These are phyloP conservation scores for Chaetogeoica ovagalla DNA, from an alignment of 2,888 invertebrate genomes.

Conservation along the genomic window DNA sequence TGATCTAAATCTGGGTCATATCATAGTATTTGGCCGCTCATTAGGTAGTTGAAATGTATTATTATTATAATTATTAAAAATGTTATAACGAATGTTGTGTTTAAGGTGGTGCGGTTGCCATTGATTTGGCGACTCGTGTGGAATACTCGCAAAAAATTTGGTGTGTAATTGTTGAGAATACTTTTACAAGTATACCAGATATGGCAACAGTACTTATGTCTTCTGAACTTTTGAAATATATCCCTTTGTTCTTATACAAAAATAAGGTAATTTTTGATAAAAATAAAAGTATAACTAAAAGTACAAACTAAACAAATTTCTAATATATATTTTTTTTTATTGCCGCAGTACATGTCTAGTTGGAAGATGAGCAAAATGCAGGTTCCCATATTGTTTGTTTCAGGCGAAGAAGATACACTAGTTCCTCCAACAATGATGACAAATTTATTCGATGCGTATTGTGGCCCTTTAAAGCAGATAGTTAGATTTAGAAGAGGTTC, in stretches of 20 bases:
- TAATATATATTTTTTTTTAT: not conserved
- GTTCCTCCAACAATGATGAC: constrained; percentile 92
- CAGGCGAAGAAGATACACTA: constrained; percentile 81
- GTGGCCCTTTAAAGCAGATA: constrained; percentile 75
- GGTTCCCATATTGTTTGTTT: constrained; percentile 82
- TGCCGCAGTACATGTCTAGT: constrained; percentile 70
- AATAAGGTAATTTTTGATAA: constrained; percentile 71
- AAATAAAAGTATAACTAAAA: not conserved
- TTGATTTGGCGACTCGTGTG: constrained; percentile 78
- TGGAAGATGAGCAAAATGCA: constrained; percentile 74
- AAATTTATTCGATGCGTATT: constrained; percentile 74
- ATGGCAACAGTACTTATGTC: constrained; percentile 84
- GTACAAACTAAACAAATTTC: not conserved
- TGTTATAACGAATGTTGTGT: constrained; percentile 25
- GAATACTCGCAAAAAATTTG: constrained; percentile 79
- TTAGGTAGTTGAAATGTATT: constrained; percentile 64
- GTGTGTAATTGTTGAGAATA: constrained; percentile 90
- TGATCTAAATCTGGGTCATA: constrained; percentile 82
- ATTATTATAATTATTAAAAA: constrained; percentile 41
- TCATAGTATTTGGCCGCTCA: constrained; percentile 88
- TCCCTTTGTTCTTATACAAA: constrained; percentile 85
- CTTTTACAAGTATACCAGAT: constrained; percentile 91
- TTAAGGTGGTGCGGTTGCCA: constrained; percentile 86
- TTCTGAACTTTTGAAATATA: constrained; percentile 71
- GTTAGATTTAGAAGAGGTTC: constrained; percentile 79